These are phyloP conservation scores for Sebastes fasciatus DNA, from an alignment of 2,113 vertebrate genomes.

Conservation along the genomic window DNA sequence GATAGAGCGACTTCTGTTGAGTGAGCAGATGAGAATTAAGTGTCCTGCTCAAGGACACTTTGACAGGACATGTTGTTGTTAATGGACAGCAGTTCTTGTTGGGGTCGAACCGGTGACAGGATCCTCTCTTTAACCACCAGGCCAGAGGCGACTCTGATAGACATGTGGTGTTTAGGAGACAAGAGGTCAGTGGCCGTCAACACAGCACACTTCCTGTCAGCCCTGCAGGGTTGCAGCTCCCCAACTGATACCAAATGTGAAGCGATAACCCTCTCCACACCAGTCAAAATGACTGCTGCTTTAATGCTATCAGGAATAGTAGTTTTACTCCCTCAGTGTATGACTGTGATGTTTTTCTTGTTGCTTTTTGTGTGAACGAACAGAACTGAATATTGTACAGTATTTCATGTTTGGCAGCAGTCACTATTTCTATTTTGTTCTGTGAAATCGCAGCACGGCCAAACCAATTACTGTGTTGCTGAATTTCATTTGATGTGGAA, in stretches of 20 bases:
- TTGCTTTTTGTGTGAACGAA: constrained; percentile 15
- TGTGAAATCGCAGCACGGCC: constrained; percentile 56
- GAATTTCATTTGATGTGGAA: constrained; percentile 68
- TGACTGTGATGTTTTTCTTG: neutral
- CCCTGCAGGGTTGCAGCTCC: constrained; percentile 24
- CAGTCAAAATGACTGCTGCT: constrained; percentile 32
- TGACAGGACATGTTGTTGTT: constrained; percentile 29
- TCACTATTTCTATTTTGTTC: constrained; percentile 47
- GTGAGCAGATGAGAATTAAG: constrained; percentile 20
- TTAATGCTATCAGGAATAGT: constrained; percentile 32
- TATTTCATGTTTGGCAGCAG: constrained; percentile 27
- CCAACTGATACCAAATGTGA: constrained; percentile 27
- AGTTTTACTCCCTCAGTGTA: constrained; percentile 1
- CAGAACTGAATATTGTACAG: constrained; percentile 12
- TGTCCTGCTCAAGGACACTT: constrained; percentile 37
- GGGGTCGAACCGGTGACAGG: constrained; percentile 10
- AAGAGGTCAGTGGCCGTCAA: constrained; percentile 44
- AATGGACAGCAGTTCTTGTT: constrained; percentile 32
- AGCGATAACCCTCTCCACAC: constrained; percentile 22
- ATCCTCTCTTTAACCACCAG: constrained; percentile 36
- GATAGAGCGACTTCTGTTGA: constrained; percentile 24
- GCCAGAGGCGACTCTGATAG: constrained; percentile 35
- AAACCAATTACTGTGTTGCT: constrained; percentile 55
- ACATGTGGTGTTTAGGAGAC: constrained; percentile 23
- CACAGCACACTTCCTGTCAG: constrained; percentile 22